phyloP scores from a whole-genome alignment of 2,113 vertebrate species.

The Sakesphorus luctuosus region DNA sequence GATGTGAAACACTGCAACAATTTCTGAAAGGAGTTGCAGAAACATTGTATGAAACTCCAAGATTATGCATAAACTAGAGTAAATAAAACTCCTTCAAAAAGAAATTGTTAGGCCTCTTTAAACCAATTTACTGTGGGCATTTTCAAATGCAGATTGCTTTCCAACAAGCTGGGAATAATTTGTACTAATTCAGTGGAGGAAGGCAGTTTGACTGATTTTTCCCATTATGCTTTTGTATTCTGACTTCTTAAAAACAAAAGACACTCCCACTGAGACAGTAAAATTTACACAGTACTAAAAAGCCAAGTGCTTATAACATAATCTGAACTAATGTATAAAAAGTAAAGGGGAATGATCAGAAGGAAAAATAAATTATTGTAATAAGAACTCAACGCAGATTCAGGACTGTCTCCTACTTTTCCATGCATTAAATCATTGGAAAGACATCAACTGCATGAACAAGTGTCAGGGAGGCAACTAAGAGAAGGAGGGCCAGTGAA shows the following conservation, averaged over 20 bases:
- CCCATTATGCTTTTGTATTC: not conserved
- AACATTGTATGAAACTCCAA: not conserved
- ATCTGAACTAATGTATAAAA: not conserved
- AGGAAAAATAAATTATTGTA: not conserved
- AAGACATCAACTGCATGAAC: not conserved
- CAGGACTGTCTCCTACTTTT: not conserved
- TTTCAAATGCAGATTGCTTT: constrained; percentile 30
- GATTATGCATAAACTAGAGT: not conserved
- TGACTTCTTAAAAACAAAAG: not conserved
- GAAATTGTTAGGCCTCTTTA: not conserved
- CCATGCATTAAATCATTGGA: not conserved
- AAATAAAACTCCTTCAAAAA: constrained; percentile 10
- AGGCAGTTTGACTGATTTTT: constrained; percentile 27
- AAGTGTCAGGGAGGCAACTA: not conserved
- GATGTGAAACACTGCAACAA: not conserved
- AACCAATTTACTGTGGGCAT: not conserved
- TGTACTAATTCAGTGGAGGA: constrained; percentile 5
- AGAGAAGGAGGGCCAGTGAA: not conserved
- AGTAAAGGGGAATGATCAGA: not conserved
- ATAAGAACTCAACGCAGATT: not conserved
- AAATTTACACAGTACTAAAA: constrained; percentile 5
- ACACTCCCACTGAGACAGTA: not conserved
- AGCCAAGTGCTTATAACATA: not conserved
- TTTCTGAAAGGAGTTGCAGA: not conserved
- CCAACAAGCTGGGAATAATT: constrained; percentile 23